Evolutionary conservation across 92 coral and sea anemone genomes (phyloP).

Genomic region (Ricordea florida): DNA sequence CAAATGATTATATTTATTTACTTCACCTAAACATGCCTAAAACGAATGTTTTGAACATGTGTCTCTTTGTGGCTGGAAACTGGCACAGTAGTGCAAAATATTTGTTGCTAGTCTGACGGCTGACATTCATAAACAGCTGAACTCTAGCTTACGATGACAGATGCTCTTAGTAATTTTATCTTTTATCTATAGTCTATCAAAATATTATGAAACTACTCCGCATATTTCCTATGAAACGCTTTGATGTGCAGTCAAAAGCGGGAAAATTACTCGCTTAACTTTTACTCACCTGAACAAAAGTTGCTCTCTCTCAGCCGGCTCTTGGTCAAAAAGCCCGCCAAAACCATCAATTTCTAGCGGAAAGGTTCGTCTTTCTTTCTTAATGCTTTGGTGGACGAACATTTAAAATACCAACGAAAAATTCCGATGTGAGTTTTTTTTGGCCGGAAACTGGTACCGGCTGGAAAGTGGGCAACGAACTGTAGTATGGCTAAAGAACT

Average conservation of each 20-base stretch:
- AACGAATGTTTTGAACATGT: too few species aligned
- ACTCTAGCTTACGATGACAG: slow-evolving; percentile 4
- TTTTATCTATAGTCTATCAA: neutral
- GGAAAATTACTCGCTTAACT: slow-evolving; percentile 25
- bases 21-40: too few species aligned
- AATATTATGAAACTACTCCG: slow-evolving; percentile 30
- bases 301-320: slow-evolving; percentile 5
- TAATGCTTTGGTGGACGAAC: slow-evolving; percentile 35
- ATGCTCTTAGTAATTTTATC: neutral
- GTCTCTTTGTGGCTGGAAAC: too few species aligned
- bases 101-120: neutral
- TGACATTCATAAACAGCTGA: too few species aligned
- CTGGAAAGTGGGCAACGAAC: slow-evolving; percentile 46
- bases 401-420: slow-evolving; percentile 38
- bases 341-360: slow-evolving; percentile 42
- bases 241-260: slow-evolving; percentile 35
- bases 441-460: slow-evolving; percentile 45
- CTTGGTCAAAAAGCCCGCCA: slow-evolving; percentile 21
- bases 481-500: too few species aligned
- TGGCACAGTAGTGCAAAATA: too few species aligned
- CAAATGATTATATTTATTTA: too few species aligned
- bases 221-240: slow-evolving; percentile 43
- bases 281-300: slow-evolving; percentile 39
- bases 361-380: slow-evolving; percentile 23
- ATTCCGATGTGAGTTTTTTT: slow-evolving; percentile 17